Conservation (phyloP, 2,797 vertebrate genomes). For the Hoplostethus atlanticus region DNA sequence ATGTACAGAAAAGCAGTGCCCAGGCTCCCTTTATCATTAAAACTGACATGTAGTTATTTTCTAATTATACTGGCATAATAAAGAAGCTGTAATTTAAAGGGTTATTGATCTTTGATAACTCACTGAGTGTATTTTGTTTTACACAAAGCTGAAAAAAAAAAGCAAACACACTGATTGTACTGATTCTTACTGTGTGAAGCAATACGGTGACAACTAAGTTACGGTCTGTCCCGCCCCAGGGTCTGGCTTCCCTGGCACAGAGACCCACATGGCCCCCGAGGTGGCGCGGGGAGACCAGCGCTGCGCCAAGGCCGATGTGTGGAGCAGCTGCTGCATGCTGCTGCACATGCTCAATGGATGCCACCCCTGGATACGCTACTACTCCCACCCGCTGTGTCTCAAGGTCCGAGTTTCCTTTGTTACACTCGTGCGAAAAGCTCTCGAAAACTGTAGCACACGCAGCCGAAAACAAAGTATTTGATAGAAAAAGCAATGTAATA, state of each 20-base stretch:
- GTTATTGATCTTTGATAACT: too few species aligned
- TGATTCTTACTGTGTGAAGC: too few species aligned
- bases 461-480: neutral
- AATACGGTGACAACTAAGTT: neutral
- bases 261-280: conserved; percentile 98
- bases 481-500: too few species aligned
- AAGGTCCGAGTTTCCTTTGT: conserved; percentile 81
- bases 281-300: conserved; percentile 89
- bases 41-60: neutral
- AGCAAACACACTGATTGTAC: too few species aligned
- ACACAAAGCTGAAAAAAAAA: too few species aligned
- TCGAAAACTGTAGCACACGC: neutral
- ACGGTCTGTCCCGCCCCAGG: conserved; percentile 40
- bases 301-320: conserved; percentile 91
- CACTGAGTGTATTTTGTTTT: too few species aligned
- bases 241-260: conserved; percentile 85
- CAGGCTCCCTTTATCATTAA: neutral
- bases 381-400: conserved; percentile 91
- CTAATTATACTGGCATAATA: neutral
- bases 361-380: conserved; percentile 94
- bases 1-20: neutral
- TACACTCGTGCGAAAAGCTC: neutral
- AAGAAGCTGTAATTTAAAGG: too few species aligned
- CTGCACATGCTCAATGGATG: conserved; percentile 96
- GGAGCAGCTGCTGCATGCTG: conserved; percentile 98